A percentile compares a stretch with the other conserved stretches of the same genome.
Conservation (phyloP, 92 coral and sea anemone species). For the Pocillopora grandis region DNA sequence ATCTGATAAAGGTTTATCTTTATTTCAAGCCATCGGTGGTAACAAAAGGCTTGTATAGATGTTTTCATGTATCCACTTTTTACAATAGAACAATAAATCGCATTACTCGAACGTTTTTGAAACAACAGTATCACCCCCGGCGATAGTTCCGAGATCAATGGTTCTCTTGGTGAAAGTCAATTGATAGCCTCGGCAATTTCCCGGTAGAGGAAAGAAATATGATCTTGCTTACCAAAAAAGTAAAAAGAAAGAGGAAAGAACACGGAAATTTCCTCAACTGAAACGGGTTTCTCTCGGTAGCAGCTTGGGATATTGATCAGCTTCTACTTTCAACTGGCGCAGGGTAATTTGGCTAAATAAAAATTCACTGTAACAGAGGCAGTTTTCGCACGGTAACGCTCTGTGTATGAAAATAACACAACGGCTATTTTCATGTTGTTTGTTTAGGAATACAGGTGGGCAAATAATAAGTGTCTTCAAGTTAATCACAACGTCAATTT, state of each 20-base stretch:
- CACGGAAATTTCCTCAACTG: too few relatives aligned
- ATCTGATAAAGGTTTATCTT: background rate
- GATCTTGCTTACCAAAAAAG: background rate
- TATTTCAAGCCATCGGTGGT: background rate
- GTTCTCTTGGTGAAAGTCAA: background rate
- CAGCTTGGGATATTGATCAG: too few relatives aligned
- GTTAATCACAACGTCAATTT: conserved; percentile 10
- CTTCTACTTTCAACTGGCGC: background rate
- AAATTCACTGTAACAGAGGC: conserved; percentile 14
- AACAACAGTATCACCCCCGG: background rate
- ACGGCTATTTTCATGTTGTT: conserved; percentile 14
- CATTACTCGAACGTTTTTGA: background rate
- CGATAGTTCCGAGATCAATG: background rate
- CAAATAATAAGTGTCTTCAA: background rate
- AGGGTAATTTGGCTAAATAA: background rate
- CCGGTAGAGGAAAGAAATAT: background rate
- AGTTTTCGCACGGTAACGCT: conserved; percentile 16
- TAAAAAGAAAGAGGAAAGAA: too few relatives aligned
- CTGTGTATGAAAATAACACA: background rate
- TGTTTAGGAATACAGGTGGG: conserved; percentile 18
- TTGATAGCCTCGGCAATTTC: background rate
- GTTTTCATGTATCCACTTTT: background rate
- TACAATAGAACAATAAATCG: background rate
- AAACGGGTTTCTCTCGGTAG: too few relatives aligned
- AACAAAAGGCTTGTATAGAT: background rate